These are phyloP conservation scores for Hippoglossus hippoglossus DNA, from an alignment of 2,797 vertebrate genomes.

Conservation along the genomic window DNA sequence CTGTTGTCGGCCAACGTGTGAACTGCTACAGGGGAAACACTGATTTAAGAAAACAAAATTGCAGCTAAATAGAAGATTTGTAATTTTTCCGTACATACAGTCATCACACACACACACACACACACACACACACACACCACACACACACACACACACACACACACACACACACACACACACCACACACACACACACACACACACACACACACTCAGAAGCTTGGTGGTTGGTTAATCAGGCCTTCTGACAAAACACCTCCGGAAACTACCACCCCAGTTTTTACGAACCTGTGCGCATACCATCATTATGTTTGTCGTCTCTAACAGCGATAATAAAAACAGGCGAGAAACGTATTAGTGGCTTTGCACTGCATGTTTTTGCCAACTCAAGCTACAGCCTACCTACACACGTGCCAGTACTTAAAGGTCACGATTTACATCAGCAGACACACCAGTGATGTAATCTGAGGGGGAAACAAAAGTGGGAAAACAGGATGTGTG, in stretches of 20 bases:
- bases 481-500: background rate
- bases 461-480: background rate
- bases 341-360: background rate
- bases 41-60: background rate
- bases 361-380: background rate
- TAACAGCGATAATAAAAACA: no score
- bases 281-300: background rate
- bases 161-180: background rate
- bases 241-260: conserved; percentile 11
- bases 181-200: no score
- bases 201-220: background rate
- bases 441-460: background rate
- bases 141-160: background rate
- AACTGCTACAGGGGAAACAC: background rate
- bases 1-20: background rate
- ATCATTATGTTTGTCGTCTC: conserved; percentile 3
- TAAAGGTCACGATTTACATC: background rate
- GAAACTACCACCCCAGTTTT: background rate
- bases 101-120: background rate
- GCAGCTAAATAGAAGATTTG: background rate
- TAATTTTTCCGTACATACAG: background rate
- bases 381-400: background rate
- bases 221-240: background rate
- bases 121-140: no score
- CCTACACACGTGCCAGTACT: background rate